Evolutionary conservation across 2,888 invertebrate genomes (phyloP), one percentile per base, ranked within the genome.

Genomic region (Autographa gamma): DNA sequence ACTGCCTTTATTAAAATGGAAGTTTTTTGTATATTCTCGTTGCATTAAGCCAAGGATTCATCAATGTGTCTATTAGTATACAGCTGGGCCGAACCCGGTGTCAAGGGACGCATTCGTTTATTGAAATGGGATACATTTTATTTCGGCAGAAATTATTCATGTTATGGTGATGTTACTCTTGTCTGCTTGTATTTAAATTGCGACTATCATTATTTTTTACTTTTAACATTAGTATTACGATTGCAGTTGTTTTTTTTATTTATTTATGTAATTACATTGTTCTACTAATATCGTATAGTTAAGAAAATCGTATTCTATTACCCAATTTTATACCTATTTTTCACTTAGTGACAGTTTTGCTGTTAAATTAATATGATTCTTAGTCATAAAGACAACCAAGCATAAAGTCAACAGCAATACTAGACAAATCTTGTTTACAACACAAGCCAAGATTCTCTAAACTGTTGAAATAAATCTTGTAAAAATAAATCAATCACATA

Each of bases 61-160:
- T 95, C 93, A 94, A 93, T 92, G 86, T 93, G 92, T 93, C 93
- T 88, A 93, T 94, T 95, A 93, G 84, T 79, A 74, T 79, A 79
- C 71, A 83, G 79, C 83, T 78, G 74, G 61, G 68, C 68, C 77
- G 82, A 80, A 79, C 77, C 76, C 74, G 62, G 64, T 80, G 86
- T 69, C 89, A 62, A 70, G 92, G 90, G 93, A 91, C 84, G 81
- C 90, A 93, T 95, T 95, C 88, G 93, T 94, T 93, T 92, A 91
- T 89, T 89, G 88, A 89, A 91, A 90, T 90, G 85, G 85, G 74
- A 60, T 66, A 58, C 14, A 34, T 48, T 74, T 77, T n/a, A 63
- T 73, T 67, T 43, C 19, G 34, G 70, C 60, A 64, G 63, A 66
- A 76, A 77, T 77, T 69, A 73, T 60, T 54, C 66, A 69, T 77